Base-by-base conservation (phyloP, 2,797 vertebrate species). In the Trachops cirrhosus region DNA sequence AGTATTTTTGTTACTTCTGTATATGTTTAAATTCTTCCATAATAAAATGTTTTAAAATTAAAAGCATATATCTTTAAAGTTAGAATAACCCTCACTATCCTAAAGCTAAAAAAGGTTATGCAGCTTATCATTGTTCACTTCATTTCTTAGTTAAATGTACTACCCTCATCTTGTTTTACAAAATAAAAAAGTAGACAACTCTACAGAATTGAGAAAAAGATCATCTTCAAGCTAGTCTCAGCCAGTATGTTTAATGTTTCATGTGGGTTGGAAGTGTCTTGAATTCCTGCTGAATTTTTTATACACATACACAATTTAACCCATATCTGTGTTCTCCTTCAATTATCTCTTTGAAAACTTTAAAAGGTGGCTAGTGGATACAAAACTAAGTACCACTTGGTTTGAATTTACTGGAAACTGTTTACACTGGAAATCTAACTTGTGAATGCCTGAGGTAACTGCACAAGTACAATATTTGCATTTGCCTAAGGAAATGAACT, bases 251-350 rank as follows among this genome's bases (percentile, higher is more conserved):
- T 98, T 95, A 97, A 95, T 96, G 95, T 97, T 98, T 98, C 89
- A 94, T 97, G 94, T 46, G 83, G 71, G 86, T 94, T 96, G 48
- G 94, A 98, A 97, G 96, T 93, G 86, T 95, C 96, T 97, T 94
- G 98, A 98, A 97, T 97, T 95, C 86, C 92, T 86, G 64, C 68
- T 98, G 96, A 97, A 98, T 97, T 96, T 97, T 98, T 98, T 93
- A 98, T 95, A 90, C 21, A 94, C 21, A 77, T 96, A 97, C 67
- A 96, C 95, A 95, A 52, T 92, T 95, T 98, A 97, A 83, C 96
- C 83, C 85, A 97, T 95, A 97, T 97, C 89, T 93, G 96, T 98
- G 88, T 84, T 83, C 12, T 37, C 79, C 70, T 97, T 97, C 97
- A 96, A 83, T 96, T 97, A 96, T 70, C 67, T 96, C 84, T 92